Evolutionary conservation across 2,797 vertebrate species (phyloP).

Genomic region (Darevskia nairensis): DNA sequence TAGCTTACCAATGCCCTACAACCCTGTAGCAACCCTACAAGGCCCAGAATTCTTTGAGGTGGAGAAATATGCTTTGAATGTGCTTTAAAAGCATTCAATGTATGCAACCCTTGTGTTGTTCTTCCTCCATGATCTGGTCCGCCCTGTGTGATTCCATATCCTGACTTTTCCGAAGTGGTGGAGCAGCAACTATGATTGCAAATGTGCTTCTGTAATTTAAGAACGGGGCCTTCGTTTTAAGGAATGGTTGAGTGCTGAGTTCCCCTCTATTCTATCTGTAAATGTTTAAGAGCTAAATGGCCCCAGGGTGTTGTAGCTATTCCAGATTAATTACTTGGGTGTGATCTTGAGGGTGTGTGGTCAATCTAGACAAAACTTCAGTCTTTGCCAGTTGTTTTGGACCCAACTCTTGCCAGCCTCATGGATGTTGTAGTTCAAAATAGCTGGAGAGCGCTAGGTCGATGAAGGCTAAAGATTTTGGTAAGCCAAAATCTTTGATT

Average conservation of each 20-base stretch:
- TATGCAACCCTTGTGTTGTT: not conserved
- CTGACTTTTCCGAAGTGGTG: not conserved
- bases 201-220: not conserved
- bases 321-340: not conserved
- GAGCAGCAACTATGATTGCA: not conserved
- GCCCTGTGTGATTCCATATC: not conserved
- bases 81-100: no score
- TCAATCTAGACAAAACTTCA: not conserved
- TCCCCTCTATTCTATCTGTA: not conserved
- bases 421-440: no score
- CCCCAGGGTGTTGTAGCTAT: not conserved
- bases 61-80: no score
- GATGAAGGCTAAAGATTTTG: no score
- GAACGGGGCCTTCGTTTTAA: not conserved
- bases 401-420: no score
- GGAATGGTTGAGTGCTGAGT: not conserved
- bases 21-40: no score
- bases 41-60: no score
- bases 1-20: no score
- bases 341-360: not conserved
- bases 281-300: constrained; percentile 1
- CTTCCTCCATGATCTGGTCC: not conserved
- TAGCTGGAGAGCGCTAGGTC: no score
- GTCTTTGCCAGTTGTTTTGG: no score
- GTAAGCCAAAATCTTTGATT: not conserved